Evolutionary conservation across 2,888 invertebrate genomes (phyloP).

Genomic region (Luperina testacea): DNA sequence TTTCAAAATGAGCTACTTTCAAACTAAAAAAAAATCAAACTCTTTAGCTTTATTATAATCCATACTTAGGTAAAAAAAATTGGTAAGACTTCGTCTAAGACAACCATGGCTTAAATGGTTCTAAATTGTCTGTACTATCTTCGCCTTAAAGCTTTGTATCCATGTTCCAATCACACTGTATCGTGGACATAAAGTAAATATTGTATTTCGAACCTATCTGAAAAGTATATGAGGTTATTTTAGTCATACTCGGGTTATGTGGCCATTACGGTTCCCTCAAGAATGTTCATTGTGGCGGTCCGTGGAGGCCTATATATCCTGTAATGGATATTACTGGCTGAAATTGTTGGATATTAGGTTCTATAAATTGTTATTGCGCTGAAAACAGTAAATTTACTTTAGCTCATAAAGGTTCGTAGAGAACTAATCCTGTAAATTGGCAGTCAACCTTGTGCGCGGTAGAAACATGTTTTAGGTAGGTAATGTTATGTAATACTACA

Average conservation of each 20-base stretch:
- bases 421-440: conserved; percentile 25
- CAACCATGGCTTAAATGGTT: too few relatives aligned
- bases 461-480: neutral
- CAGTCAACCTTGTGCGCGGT: neutral
- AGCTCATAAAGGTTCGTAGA: conserved; percentile 10
- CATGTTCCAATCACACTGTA: neutral
- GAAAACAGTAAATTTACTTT: conserved; percentile 20
- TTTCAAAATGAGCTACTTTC: neutral
- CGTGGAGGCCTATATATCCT: conserved; percentile 1
- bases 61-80: too few relatives aligned
- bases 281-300: conserved; percentile 19
- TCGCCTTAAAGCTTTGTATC: too few relatives aligned
- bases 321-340: conserved; percentile 47
- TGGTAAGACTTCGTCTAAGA: too few relatives aligned
- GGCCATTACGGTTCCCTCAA: conserved; percentile 37
- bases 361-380: conserved; percentile 38
- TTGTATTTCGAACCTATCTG: conserved; percentile 24
- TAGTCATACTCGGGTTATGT: neutral
- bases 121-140: too few relatives aligned
- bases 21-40: too few relatives aligned
- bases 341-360: conserved; percentile 33
- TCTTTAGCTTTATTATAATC: too few relatives aligned
- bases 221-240: conserved; percentile 27
- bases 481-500: neutral
- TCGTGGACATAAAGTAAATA: conserved; percentile 5